Evolutionary conservation across 2,797 vertebrate species (phyloP), one percentile per base, ranked within the genome.

Genomic region (Semotilus atromaculatus): DNA sequence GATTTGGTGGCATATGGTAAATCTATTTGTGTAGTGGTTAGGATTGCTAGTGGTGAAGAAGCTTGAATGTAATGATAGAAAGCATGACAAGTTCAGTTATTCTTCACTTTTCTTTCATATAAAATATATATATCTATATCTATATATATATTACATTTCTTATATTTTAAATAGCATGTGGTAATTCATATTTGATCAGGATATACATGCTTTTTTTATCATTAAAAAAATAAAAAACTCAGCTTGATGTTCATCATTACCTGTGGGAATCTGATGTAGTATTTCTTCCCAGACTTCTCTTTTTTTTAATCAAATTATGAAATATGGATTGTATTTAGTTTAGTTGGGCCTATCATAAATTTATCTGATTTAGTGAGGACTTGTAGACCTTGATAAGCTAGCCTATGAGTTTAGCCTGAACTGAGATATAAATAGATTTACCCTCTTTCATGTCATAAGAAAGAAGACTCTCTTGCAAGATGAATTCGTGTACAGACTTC

Each of bases 391-490:
- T 82, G 11, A 60, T 58, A 40, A 73, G 14, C 19, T 58, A 60
- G n/a, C n/a, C n/a, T n/a, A n/a, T 48, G 8, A 73, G 13, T 62
- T 73, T 31, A 60, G 18, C 26, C 38, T 81, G n/a, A 48, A 51
- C 40, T 13, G 21, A 64, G 81, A 82, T 82, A 38, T 26, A 64
- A 82, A 74, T 36, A 82, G 40, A 48, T 74, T 64, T 64, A 18
- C 5, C 26, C 31, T 64, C 40, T 64, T 73, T 82, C 14, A 8
- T 62, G 70, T 51, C 53, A 51, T 74, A 23, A n/a, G 55, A 53
- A 72, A 82, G 19, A 38, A 86, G 72, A 90, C 87, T 48, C 88
- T 55, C 80, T 86, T 80, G 78, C 83, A 78, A 79, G 80, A 76
- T 74, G 71, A 38, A 62, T 88, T 90, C 81, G 45, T 26, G 29